Evolutionary conservation across 2,888 invertebrate species (phyloP).

Genomic region (Ophioninae sp.): DNA sequence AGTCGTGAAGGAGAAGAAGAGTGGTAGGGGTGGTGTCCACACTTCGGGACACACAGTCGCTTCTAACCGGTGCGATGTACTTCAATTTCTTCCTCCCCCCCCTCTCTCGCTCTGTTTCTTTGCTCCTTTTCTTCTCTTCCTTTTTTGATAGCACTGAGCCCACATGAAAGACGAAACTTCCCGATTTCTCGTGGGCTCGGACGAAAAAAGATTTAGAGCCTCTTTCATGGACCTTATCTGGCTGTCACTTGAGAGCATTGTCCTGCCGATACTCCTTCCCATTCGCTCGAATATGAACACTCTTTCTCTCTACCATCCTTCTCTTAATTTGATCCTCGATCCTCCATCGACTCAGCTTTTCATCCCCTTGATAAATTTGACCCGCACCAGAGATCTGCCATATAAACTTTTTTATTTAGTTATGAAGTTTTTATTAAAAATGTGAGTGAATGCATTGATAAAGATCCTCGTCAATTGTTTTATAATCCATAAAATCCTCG

Average conservation of each 20-base stretch:
- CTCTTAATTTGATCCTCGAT: constrained; percentile 61
- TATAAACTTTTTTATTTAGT: too few relatives aligned
- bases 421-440: too few relatives aligned
- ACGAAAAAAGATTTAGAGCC: constrained; percentile 60
- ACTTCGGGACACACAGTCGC: constrained; percentile 55
- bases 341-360: constrained; percentile 35
- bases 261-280: constrained; percentile 40
- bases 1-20: constrained; percentile 25
- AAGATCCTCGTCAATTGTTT: too few relatives aligned
- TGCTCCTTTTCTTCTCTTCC: constrained; percentile 15
- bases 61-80: constrained; percentile 36
- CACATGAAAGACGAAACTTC: constrained; percentile 55
- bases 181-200: neutral
- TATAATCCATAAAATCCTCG: too few relatives aligned
- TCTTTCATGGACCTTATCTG: constrained; percentile 62
- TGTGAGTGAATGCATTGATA: too few relatives aligned
- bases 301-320: constrained; percentile 32
- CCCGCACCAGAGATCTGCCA: neutral
- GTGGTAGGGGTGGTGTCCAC: constrained; percentile 39
- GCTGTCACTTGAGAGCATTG: constrained; percentile 61
- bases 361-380: constrained; percentile 9
- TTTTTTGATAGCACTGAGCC: constrained; percentile 52
- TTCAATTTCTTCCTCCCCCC: constrained; percentile 20
- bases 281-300: neutral
- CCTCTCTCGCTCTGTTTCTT: neutral